These are phyloP conservation scores for Notolepis coatsorum DNA, from an alignment of 2,797 vertebrate species.

Conservation along the genomic window DNA sequence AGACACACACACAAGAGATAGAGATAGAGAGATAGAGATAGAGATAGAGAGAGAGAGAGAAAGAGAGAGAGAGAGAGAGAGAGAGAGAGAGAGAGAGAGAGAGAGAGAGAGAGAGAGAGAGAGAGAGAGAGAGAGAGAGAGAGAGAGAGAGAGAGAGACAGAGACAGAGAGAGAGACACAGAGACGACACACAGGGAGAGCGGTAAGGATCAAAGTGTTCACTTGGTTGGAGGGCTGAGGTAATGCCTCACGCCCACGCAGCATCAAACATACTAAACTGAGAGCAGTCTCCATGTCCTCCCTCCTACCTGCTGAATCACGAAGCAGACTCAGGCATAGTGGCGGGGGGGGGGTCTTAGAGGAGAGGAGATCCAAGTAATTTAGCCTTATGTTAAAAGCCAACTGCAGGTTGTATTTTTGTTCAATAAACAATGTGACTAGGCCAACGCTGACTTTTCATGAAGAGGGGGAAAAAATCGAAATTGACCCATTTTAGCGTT, in stretches of 20 bases:
- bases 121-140: constrained; percentile 3
- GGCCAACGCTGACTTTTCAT: too few relatives aligned
- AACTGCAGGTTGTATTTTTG: too few relatives aligned
- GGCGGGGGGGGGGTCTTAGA: not conserved
- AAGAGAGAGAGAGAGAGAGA: too few relatives aligned
- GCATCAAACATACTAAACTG: constrained; percentile 66
- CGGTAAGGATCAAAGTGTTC: constrained; percentile 21
- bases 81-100: too few relatives aligned
- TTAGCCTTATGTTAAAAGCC: too few relatives aligned
- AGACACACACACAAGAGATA: too few relatives aligned
- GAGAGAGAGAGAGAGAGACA: constrained; percentile 39
- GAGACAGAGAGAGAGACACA: constrained; percentile 43
- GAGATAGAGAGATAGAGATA: too few relatives aligned
- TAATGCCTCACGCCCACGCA: constrained; percentile 52
- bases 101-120: not conserved
- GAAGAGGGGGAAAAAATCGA: too few relatives aligned
- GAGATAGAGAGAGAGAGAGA: too few relatives aligned
- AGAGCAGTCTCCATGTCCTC: constrained; percentile 39
- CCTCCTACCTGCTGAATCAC: constrained; percentile 62
- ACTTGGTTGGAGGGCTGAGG: constrained; percentile 55
- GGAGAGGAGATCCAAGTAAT: constrained; percentile 31
- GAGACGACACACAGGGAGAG: constrained; percentile 41
- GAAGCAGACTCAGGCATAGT: constrained; percentile 39
- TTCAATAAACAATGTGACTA: too few relatives aligned
- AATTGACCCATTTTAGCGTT: too few relatives aligned